phyloP scores from a whole-genome alignment of 2,888 invertebrate genomes.

The Plebejus anna region DNA sequence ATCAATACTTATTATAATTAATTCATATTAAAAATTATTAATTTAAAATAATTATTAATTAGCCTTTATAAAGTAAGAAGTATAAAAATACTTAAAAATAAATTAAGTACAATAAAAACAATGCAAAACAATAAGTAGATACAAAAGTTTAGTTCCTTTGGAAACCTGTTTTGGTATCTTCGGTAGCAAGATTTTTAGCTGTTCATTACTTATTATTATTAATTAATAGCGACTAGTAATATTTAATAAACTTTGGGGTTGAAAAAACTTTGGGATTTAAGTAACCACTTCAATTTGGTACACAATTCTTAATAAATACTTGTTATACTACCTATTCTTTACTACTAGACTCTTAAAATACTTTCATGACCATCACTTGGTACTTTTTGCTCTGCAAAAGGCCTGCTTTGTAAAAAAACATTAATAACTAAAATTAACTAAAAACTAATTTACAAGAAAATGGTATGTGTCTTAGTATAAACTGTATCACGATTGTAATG shows the following conservation, averaged over 20 bases:
- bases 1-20: background rate
- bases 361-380: background rate
- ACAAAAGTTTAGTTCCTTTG: background rate
- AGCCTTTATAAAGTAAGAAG: background rate
- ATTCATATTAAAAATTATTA: background rate
- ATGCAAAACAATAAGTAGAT: background rate
- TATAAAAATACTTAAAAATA: background rate
- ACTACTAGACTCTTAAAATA: background rate
- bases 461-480: background rate
- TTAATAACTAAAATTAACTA: no score
- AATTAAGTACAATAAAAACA: background rate
- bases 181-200: background rate
- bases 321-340: no score
- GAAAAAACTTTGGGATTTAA: background rate
- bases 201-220: background rate
- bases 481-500: no score
- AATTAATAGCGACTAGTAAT: background rate
- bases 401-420: no score
- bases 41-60: background rate
- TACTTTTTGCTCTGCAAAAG: no score
- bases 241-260: background rate
- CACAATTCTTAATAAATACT: no score
- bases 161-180: slow-evolving; percentile 5
- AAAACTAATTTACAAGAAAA: background rate
- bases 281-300: no score